These are phyloP conservation scores for Esox niger DNA, from an alignment of 2,113 vertebrate species.

Conservation along the genomic window DNA sequence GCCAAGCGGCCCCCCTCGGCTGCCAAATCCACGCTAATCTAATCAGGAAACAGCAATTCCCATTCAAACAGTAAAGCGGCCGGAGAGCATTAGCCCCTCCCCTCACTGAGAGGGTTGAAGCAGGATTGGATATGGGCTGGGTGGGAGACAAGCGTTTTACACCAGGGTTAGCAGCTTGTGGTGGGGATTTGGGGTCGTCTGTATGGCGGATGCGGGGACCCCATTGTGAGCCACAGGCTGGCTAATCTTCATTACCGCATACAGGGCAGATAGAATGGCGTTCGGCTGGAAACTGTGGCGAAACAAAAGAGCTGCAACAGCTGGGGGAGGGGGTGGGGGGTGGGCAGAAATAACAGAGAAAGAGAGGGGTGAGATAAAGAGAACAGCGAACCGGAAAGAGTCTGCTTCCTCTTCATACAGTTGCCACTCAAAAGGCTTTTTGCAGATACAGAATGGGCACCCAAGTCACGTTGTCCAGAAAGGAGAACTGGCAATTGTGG, in stretches of 20 bases:
- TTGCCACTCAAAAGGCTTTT: constrained; percentile 26
- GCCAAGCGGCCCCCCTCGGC: constrained; percentile 55
- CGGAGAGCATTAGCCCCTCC: neutral
- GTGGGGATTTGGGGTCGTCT: constrained; percentile 61
- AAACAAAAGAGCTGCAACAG: constrained; percentile 64
- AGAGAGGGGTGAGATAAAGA: constrained; percentile 49
- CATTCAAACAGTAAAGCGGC: constrained; percentile 44
- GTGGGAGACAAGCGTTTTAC: constrained; percentile 53
- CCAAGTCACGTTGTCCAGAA: constrained; percentile 1
- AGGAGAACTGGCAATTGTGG: neutral
- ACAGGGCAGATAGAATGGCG: constrained; percentile 53
- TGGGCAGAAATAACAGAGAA: constrained; percentile 28
- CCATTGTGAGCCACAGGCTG: constrained; percentile 49
- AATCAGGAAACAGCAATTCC: constrained; percentile 60
- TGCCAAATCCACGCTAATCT: constrained; percentile 67
- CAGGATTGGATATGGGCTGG: constrained; percentile 9
- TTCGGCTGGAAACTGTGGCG: constrained; percentile 56
- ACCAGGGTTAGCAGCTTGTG: constrained; percentile 59
- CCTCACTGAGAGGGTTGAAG: neutral
- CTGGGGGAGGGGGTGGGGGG: constrained; percentile 27
- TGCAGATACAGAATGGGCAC: constrained; percentile 16
- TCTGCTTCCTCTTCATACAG: constrained; percentile 48
- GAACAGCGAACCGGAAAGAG: constrained; percentile 61
- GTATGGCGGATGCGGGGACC: constrained; percentile 57
- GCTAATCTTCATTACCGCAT: constrained; percentile 71